These are phyloP conservation scores for Tipula confusa DNA, from an alignment of 2,888 invertebrate genomes.

Conservation along the genomic window DNA sequence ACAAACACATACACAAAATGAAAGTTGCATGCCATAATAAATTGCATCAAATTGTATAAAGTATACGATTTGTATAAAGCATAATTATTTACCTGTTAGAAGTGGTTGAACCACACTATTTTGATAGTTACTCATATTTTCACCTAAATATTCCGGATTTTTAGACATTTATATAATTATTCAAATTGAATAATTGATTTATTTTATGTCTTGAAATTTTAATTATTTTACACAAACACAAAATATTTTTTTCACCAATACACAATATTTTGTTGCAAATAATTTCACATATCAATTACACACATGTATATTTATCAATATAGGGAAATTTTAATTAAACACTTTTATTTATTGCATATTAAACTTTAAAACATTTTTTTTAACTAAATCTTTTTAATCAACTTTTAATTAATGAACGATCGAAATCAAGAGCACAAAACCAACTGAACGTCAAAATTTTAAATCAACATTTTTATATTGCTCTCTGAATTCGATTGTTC, in stretches of 20 bases:
- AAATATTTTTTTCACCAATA: conserved; percentile 43
- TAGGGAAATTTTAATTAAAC: neutral
- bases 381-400: neutral
- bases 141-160: neutral
- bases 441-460: neutral
- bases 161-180: neutral
- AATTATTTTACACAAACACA: conserved; percentile 39
- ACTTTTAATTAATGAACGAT: neutral
- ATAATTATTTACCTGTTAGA: conserved; percentile 67
- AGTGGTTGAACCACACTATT: conserved; percentile 76
- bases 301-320: neutral
- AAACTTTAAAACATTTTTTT: neutral
- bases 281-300: neutral
- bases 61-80: neutral
- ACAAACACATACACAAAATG: neutral
- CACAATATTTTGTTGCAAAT: conserved; percentile 33
- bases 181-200: neutral
- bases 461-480: neutral
- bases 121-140: conserved; percentile 41
- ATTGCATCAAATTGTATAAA: neutral
- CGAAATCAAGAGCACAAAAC: neutral
- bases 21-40: neutral
- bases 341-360: neutral
- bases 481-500: neutral
- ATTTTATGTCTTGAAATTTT: neutral